Evolutionary conservation across 2,888 invertebrate species (phyloP).

Genomic region (Volucella inanis): DNA sequence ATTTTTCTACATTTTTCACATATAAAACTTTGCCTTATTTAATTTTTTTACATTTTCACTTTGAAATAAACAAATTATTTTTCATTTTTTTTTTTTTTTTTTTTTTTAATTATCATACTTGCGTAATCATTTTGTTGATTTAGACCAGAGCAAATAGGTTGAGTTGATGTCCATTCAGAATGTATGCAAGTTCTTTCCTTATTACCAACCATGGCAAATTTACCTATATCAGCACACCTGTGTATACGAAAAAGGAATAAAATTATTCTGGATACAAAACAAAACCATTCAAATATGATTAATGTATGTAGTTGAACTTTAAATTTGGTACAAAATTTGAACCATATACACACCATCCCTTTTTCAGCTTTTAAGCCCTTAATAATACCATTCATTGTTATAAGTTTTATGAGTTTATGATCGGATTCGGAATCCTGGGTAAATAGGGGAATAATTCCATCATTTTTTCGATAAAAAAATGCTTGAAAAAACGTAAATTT

Average conservation of each 20-base stretch:
- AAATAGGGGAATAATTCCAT: too few species aligned
- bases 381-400: too few species aligned
- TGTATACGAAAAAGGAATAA: slow-evolving; percentile 18
- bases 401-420: too few species aligned
- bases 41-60: too few species aligned
- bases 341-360: too few species aligned
- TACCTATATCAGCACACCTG: slow-evolving; percentile 93
- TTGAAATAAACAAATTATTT: neutral
- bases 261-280: neutral
- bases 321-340: neutral
- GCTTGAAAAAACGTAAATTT: too few species aligned
- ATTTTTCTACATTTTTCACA: too few species aligned
- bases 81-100: neutral
- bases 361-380: too few species aligned
- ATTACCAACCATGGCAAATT: slow-evolving; percentile 91
- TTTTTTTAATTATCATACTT: slow-evolving; percentile 84
- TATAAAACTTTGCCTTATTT: too few species aligned
- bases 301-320: neutral
- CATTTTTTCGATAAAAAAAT: too few species aligned
- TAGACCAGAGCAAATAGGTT: slow-evolving; percentile 90
- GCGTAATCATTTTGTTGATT: slow-evolving; percentile 95
- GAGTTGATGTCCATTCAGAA: slow-evolving; percentile 91
- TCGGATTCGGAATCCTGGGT: too few species aligned
- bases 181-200: slow-evolving; percentile 89
- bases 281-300: neutral